Evolutionary conservation across 2,888 invertebrate genomes (phyloP), one percentile per base, ranked within the genome.

Genomic region (Augochlorella aurata): DNA sequence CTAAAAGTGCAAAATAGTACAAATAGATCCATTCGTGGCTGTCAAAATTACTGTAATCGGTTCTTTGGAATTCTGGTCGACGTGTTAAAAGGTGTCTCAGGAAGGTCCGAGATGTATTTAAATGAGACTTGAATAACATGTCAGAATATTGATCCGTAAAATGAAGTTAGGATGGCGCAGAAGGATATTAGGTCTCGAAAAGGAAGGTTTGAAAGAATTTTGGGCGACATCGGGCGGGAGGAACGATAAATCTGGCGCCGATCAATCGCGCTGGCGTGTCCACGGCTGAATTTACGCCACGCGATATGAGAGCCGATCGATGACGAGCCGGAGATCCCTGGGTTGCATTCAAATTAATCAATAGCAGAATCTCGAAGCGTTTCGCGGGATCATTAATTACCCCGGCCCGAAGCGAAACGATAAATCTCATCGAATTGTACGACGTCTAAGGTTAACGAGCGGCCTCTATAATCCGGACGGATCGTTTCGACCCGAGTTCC

Each of bases 401-500:
- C 66, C 18, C 16, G 29, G 61, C 29, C 52, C 45, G 50, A 24
- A 65, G 66, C 18, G 66, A 52, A 52, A 66, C 52, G 47, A 74
- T 74, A 74, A 74, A 74, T 52, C 74, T 45, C 9, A 24, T n/a
- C 18, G 45, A 29, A 54, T 29, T 29, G 10, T 7, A 68, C 45
- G 45, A 54, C 47, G 24, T 38, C 54, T 68, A 38, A 68, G 74
- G 58, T 69, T 69, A 74, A 68, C 63, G 74, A 74, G 52, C 50
- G 54, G 50, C 21, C 21, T 69, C 50, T 45, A n/a, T 69, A 74
- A 78, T 78, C 49, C 49, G 50, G 63, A 45, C 38, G 75, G 47
- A 79, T 75, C 79, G 74, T 58, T 66, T 70, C 54, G 52, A 29
- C 68, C 58, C 73, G 61, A 24, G 58, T 24, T 54, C 49, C 61